Evolutionary conservation across 2,888 invertebrate species (phyloP), one percentile per base, ranked within the genome.

Genomic region (Tachina grossa): DNA sequence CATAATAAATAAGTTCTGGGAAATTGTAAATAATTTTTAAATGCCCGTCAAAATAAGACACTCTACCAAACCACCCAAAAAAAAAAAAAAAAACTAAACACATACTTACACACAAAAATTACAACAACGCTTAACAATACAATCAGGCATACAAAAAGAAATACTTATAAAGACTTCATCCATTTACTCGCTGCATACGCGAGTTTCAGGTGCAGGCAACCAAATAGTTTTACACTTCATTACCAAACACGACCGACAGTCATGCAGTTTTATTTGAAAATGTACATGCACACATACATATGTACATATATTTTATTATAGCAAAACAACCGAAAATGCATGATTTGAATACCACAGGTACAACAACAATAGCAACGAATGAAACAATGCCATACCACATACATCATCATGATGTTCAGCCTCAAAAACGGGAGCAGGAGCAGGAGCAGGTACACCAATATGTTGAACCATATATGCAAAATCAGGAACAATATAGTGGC

Each of bases 181-280:
- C 55, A 45, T 55, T 55, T 39, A 11, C 16, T 11, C 47, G 49
- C 49, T n/a, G 11, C 45, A 22, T 11, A 31, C 8, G 19, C 83
- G 16, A 16, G 19, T 45, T 71, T 39, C 65, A 61, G 16, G 65
- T 22, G 10, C 57, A 78, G 61, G 41, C 55, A 65, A 65, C 69
- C 78, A 65, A 80, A 57, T 80, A 80, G 49, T 80, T 74, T 66
- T 80, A 80, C 87, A 55, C 84, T 84, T 39, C 74, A 80, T 81
- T 71, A 68, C 47, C 75, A 71, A 81, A 51, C 31, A 31, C 57
- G 57, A 65, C 69, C 57, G 57, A 65, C 69, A 65, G 55, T 57
- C 76, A 71, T 65, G 59, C 63, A 65, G 51, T 66, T 76, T 65
- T 72, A 83, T 83, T 77, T 59, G 19, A 77, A 77, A 71, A 72